Percentiles rank a stretch among this genome's conserved stretches.
Conservation (phyloP, 2,888 invertebrate species). For the Opisthograptis luteolata region DNA sequence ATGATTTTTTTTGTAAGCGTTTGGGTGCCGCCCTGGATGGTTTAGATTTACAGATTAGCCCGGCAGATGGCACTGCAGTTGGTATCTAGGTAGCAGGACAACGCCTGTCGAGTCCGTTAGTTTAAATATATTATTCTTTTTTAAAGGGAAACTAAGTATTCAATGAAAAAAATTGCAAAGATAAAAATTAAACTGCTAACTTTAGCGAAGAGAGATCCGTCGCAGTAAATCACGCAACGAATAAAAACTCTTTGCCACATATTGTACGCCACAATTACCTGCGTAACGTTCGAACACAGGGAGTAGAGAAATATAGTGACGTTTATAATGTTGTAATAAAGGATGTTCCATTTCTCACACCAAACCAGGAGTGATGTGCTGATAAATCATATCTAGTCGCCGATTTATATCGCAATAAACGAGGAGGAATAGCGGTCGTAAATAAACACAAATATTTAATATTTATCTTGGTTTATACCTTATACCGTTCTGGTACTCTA, state of each 20-base stretch:
- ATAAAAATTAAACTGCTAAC: too few relatives aligned
- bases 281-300: conserved; percentile 10
- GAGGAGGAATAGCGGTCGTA: conserved; percentile 68
- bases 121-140: too few relatives aligned
- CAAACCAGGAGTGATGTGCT: conserved; percentile 80
- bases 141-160: too few relatives aligned
- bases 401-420: conserved; percentile 81
- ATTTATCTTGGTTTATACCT: conserved; percentile 62
- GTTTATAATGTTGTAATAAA: conserved; percentile 72
- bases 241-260: not conserved
- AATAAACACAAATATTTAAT: conserved; percentile 70
- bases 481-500: conserved; percentile 32
- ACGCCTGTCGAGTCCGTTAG: too few relatives aligned
- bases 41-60: too few relatives aligned
- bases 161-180: too few relatives aligned
- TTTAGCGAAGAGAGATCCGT: too few relatives aligned
- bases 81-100: too few relatives aligned
- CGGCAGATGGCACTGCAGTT: too few relatives aligned
- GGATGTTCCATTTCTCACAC: conserved; percentile 68
- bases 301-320: conserved; percentile 50
- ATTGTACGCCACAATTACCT: not conserved
- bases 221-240: too few relatives aligned
- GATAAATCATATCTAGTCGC: conserved; percentile 81
- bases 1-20: too few relatives aligned
- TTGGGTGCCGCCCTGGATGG: too few relatives aligned